Evolutionary conservation across 2,888 invertebrate genomes (phyloP).

Genomic region (Eupithecia centaureata): DNA sequence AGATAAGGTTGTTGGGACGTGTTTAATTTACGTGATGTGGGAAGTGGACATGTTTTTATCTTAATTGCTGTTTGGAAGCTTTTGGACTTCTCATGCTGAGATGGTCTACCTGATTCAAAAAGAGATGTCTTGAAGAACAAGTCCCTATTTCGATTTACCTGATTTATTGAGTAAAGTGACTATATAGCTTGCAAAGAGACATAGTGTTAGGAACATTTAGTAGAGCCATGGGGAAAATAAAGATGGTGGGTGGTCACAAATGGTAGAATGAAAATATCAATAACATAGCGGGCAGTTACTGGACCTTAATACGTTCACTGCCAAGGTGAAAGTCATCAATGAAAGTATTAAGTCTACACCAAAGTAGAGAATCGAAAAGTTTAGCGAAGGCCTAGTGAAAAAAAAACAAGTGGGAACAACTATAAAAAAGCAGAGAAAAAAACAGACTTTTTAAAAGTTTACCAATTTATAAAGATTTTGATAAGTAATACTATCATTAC

Average conservation of each 20-base stretch:
- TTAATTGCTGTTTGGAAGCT: slow-evolving; percentile 80
- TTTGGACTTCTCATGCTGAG: slow-evolving; percentile 43
- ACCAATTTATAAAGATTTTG: too few relatives aligned
- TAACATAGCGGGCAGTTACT: too few relatives aligned
- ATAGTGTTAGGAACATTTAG: background rate
- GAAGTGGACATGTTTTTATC: slow-evolving; percentile 71
- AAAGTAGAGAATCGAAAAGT: too few relatives aligned
- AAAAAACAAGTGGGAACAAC: too few relatives aligned
- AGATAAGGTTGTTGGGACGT: slow-evolving; percentile 77
- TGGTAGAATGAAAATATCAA: too few relatives aligned
- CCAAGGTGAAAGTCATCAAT: too few relatives aligned
- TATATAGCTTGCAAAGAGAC: background rate
- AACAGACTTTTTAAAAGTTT: background rate
- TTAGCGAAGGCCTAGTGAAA: too few relatives aligned
- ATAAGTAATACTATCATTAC: too few relatives aligned
- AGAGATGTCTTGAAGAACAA: slow-evolving; percentile 19
- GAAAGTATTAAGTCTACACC: too few relatives aligned
- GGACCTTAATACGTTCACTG: too few relatives aligned
- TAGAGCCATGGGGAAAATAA: too few relatives aligned
- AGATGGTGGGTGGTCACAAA: too few relatives aligned
- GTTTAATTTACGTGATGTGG: slow-evolving; percentile 75
- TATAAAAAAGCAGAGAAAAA: background rate
- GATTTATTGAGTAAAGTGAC: background rate
- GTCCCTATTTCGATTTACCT: background rate
- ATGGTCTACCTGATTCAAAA: slow-evolving; percentile 13